Evolutionary conservation across 2,113 vertebrate species (phyloP), one percentile per base, ranked within the genome.

Genomic region (Caloenas nicobarica): DNA sequence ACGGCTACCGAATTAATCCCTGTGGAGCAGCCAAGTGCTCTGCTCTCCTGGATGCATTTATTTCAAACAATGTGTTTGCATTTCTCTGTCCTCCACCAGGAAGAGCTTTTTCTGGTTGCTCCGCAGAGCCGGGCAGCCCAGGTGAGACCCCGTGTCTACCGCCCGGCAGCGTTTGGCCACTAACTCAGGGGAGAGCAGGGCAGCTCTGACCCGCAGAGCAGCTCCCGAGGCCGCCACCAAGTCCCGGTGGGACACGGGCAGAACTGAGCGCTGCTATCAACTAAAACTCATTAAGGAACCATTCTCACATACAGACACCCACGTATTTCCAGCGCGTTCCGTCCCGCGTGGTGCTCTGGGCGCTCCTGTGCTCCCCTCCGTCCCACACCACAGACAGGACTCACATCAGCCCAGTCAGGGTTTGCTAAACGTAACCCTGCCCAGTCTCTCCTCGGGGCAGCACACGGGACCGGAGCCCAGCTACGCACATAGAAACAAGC

Each of bases 31-130:
- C 1, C 57, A 50, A 29, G 34, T 21, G 13, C 40, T 25, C 46
- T 19, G 33, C 2, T 69, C 60, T 56, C 56, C 66, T 16, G 4
- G 2, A 1, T 0, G 11, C 26, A 16, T 23, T 19, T 7, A 25
- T 3, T 23, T 34, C 53, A 24, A 22, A 50, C 1, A 3, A 68
- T 2, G 16, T 13, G 38, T 60, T 11, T 11, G 53, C 18, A 28
- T 16, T 25, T 25, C 65, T 36, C 34, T 5, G 28, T 21, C 70
- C 58, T 72, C 50, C 64, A 54, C 10, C 34, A 51, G 86, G 66
- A 89, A 56, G 60, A 91, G 61, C 5, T 82, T 60, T 25, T 21
- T 54, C 44, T 26, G 3, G 0, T 11, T 26, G 31, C 44, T 65
- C 60, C 38, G 9, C 46, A 69, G 44, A 88, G 51, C 34, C 79